Evolutionary conservation across 1,140 invertebrate species (phyloP).

Genomic region (Neotoxoptera formosana): DNA sequence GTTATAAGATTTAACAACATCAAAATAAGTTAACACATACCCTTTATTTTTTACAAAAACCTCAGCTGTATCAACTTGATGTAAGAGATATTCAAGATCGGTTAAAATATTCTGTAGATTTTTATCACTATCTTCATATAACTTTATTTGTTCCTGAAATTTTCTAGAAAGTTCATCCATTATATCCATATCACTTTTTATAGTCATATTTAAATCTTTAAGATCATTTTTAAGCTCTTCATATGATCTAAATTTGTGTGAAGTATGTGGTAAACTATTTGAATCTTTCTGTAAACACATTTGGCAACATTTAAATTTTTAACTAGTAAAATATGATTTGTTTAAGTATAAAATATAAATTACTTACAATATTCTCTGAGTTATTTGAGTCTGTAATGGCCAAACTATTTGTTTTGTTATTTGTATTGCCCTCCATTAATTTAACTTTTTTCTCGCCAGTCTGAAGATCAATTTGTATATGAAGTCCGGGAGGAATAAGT

Average conservation of each 20-base stretch:
- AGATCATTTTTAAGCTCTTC: conserved; percentile 75
- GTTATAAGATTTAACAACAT: background rate
- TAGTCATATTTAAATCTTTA: conserved; percentile 68
- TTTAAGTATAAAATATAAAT: background rate
- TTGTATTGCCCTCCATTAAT: conserved; percentile 68
- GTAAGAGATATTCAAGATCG: conserved; percentile 77
- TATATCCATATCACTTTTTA: conserved; percentile 75
- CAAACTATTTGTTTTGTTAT: conserved; percentile 61
- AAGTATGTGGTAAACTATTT: conserved; percentile 57
- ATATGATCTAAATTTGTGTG: conserved; percentile 69
- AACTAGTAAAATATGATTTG: background rate
- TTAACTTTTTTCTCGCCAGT: conserved; percentile 79
- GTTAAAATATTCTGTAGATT: conserved; percentile 69
- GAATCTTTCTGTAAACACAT: conserved; percentile 8
- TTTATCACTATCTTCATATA: conserved; percentile 61
- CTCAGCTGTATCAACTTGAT: conserved; percentile 81
- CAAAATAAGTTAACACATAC: conserved; percentile 60
- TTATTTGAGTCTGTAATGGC: background rate
- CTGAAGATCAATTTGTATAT: conserved; percentile 77
- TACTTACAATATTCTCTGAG: background rate
- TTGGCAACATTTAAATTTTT: background rate
- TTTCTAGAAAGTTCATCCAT: conserved; percentile 67
- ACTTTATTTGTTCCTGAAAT: conserved; percentile 32
- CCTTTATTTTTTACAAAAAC: conserved; percentile 74
- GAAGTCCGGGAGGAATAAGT: conserved; percentile 75